Conservation (phyloP, 2,113 vertebrate species). For the Neodontobutis hainanensis region DNA sequence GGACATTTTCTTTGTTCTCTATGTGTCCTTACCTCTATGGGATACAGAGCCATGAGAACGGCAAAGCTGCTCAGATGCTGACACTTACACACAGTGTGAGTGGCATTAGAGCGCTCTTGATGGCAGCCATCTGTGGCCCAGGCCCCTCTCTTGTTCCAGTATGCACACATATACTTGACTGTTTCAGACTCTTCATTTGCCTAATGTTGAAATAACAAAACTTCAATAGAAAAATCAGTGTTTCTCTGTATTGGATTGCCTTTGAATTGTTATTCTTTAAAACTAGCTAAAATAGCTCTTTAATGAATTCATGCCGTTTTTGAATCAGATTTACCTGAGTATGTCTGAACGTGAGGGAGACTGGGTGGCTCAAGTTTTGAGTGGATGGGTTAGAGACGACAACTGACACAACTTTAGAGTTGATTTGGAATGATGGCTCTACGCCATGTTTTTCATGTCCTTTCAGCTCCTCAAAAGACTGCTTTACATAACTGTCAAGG, state of each 20-base stretch:
- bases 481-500: slow-evolving; percentile 57
- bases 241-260: no score
- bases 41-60: slow-evolving; percentile 85
- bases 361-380: slow-evolving; percentile 39
- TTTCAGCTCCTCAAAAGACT: slow-evolving; percentile 53
- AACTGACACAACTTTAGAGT: slow-evolving; percentile 74
- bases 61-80: slow-evolving; percentile 89
- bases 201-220: slow-evolving; percentile 38
- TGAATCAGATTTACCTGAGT: slow-evolving; percentile 40
- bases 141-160: slow-evolving; percentile 72
- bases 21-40: slow-evolving; percentile 75
- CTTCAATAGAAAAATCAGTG: not conserved
- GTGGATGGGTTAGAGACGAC: slow-evolving; percentile 78
- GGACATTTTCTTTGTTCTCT: not conserved
- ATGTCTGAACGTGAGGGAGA: slow-evolving; percentile 78
- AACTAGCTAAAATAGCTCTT: no score
- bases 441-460: not conserved
- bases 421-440: slow-evolving; percentile 37
- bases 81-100: slow-evolving; percentile 77
- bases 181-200: not conserved
- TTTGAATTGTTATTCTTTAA: no score
- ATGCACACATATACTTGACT: slow-evolving; percentile 73
- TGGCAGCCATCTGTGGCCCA: slow-evolving; percentile 82
- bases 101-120: slow-evolving; percentile 42
- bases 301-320: no score